Base-by-base conservation (phyloP, 1,140 invertebrate genomes). In the Drosophila littoralis region DNA sequence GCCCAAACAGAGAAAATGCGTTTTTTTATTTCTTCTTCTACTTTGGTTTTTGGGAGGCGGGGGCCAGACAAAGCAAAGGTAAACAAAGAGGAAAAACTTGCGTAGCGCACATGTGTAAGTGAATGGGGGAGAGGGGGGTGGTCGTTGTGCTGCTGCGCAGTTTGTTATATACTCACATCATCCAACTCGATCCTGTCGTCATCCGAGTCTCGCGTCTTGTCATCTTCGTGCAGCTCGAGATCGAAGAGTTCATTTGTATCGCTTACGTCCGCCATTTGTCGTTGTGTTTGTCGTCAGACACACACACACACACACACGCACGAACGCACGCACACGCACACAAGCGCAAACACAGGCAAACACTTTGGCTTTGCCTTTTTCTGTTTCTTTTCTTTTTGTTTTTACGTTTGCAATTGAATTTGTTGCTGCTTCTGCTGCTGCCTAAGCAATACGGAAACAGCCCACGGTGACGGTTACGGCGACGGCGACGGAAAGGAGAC, bases 131-230 rank as follows among this genome's bases (percentile, higher is more conserved):
- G 9, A 12, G 38, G 12, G 46, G 48, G 7, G 32, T 10, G 40
- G 22, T 8, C 28, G 50, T 32, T 28, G 57, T 48, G 59, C 58
- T 72, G 64, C 66, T 89, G 84, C 84, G 84, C 65, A 88, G 85
- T 79, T 83, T 65, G 7, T 33, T 35, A 12, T 28, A 12, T 43
- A 85, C 77, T 94, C 94, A 96, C 96, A 94, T 96, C 96, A 92
- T 96, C 96, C 77, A 96, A 93, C 91, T 97, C 96, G 91, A 97
- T 96, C 83, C 95, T 96, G 93, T 98, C 97, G 90, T 97, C 96
- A 85, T 97, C 96, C 46, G 96, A 96, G 90, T 97, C 96, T 81
- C 94, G 95, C 70, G 95, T 94, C 75, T 94, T 93, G 92, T 96
- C 96, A 75, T 94, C 93, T 83, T 95, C 95, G 78, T 96, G 95